Conservation (phyloP, 2,113 vertebrate species). For the Megatriorchis doriae region DNA sequence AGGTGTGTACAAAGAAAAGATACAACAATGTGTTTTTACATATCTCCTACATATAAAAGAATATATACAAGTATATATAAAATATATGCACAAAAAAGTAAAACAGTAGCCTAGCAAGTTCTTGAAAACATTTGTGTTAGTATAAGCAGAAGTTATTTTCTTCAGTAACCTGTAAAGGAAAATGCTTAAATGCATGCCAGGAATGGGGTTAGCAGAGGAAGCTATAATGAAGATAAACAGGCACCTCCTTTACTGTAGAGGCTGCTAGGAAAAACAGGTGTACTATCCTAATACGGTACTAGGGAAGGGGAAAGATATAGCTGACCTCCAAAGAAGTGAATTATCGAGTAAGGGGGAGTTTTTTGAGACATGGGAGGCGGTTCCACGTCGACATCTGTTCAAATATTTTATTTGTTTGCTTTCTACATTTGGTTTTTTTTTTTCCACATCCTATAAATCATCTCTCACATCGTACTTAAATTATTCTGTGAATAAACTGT, state of each 20-base stretch:
- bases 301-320: not conserved
- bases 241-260: not conserved
- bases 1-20: not conserved
- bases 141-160: not conserved
- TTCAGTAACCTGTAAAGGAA: not conserved
- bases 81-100: not conserved
- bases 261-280: not conserved
- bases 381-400: not conserved
- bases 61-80: not conserved
- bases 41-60: not conserved
- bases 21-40: not conserved
- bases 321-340: not conserved
- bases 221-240: not conserved
- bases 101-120: not conserved
- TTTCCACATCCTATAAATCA: not conserved
- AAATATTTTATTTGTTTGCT: not conserved
- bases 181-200: not conserved
- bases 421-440: not conserved
- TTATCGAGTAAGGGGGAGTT: not conserved
- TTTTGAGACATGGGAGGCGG: not conserved
- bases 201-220: not conserved
- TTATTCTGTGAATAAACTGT: not conserved
- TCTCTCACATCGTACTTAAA: not conserved
- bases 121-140: not conserved
- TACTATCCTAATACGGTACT: too few species aligned